Conservation (phyloP, 2,797 vertebrate genomes). For the Eremophila alpestris region DNA sequence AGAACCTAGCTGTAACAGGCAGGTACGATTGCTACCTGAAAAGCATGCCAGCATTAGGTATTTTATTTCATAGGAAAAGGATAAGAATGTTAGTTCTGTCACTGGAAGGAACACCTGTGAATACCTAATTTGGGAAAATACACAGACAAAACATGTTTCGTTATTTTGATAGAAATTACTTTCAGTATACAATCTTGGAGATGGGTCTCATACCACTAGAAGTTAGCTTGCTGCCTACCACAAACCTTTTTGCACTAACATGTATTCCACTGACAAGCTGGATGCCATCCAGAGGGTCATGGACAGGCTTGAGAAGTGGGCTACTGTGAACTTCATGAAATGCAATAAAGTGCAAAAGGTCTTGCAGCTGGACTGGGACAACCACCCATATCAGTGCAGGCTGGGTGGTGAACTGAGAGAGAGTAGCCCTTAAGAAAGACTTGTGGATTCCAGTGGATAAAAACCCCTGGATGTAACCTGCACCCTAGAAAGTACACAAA, state of each 20-base stretch:
- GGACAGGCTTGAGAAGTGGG: not conserved
- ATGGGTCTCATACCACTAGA: not conserved
- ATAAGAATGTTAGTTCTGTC: not conserved
- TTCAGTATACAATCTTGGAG: not conserved
- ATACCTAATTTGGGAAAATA: not conserved
- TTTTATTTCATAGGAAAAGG: not conserved
- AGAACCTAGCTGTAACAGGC: not conserved
- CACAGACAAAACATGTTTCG: not conserved
- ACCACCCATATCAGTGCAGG: not conserved
- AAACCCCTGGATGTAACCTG: not conserved
- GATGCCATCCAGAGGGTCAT: not conserved
- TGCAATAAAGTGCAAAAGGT: not conserved
- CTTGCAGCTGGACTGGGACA: not conserved
- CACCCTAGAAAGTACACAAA: not conserved
- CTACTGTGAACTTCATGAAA: not conserved
- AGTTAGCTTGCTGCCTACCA: not conserved
- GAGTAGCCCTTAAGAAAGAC: not conserved
- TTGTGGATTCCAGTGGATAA: not conserved
- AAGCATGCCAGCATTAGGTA: not conserved
- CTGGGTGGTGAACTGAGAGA: not conserved
- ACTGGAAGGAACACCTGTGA: not conserved
- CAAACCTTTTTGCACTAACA: not conserved
- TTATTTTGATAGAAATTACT: not conserved
- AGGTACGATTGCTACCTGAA: not conserved
- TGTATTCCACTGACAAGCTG: not conserved